Percentiles rank a stretch among this genome's conserved stretches.
phyloP scores from a whole-genome alignment of 1,140 invertebrate species.

The Solenopsis fugax region DNA sequence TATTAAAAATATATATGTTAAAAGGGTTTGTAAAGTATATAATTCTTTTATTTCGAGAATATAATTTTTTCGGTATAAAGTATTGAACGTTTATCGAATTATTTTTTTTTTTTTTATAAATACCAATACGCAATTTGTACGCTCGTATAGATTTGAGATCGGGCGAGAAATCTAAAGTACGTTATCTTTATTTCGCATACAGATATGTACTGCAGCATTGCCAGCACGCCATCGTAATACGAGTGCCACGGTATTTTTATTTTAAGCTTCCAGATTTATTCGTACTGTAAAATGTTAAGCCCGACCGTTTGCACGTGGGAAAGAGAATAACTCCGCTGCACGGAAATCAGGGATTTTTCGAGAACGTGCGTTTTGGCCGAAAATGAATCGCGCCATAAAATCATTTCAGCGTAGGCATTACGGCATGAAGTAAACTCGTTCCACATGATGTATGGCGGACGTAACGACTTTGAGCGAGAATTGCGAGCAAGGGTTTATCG shows the following conservation, averaged over 20 bases:
- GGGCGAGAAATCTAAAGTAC: neutral
- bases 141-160: conserved; percentile 6
- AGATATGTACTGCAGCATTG: too few species aligned
- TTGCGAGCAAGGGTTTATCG: conserved; percentile 70
- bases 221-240: conserved; percentile 2
- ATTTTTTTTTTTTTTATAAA: neutral
- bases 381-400: conserved; percentile 71
- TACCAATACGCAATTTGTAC: neutral
- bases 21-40: too few species aligned
- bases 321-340: conserved; percentile 31
- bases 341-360: conserved; percentile 32
- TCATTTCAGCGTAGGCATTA: conserved; percentile 70
- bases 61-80: too few species aligned
- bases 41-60: too few species aligned
- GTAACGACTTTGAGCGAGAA: conserved; percentile 72
- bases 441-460: conserved; percentile 62
- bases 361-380: conserved; percentile 42
- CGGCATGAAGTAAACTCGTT: conserved; percentile 71
- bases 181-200: conserved; percentile 36
- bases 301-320: conserved; percentile 42
- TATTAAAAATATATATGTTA: too few species aligned
- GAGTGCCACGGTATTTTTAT: conserved; percentile 20
- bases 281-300: conserved; percentile 30
- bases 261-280: conserved; percentile 48
- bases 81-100: neutral